A percentile compares a stretch with the other conserved stretches of the same genome.
These are phyloP conservation scores for Thereva nobilitata DNA, from an alignment of 2,888 invertebrate species.

Conservation along the genomic window DNA sequence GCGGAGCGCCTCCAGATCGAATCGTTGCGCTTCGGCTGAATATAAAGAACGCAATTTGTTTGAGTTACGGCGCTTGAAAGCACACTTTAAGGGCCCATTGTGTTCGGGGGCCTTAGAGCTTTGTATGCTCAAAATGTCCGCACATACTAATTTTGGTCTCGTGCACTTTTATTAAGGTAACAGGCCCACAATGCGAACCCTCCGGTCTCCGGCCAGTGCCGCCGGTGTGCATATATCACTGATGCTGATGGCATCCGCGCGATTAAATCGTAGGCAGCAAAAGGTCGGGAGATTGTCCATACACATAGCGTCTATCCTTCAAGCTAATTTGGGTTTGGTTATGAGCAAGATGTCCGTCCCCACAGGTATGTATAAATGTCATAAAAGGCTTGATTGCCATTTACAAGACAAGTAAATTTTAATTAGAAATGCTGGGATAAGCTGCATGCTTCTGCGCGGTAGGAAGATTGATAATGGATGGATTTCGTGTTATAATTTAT, in stretches of 20 bases:
- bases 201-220: no score
- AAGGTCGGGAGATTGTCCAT: conserved; percentile 15
- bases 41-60: conserved; percentile 55
- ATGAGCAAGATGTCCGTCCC: conserved; percentile 3
- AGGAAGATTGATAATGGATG: no score
- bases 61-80: conserved; percentile 60
- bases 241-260: conserved; percentile 24
- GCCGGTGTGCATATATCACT: conserved; percentile 14
- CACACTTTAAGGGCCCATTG: conserved; percentile 60
- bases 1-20: conserved; percentile 37
- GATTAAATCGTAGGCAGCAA: conserved; percentile 35
- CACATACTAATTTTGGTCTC: conserved; percentile 44
- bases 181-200: not conserved
- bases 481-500: no score
- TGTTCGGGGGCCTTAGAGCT: conserved; percentile 46
- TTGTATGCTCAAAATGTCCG: conserved; percentile 42
- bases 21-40: conserved; percentile 31
- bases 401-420: no score
- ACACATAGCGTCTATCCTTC: conserved; percentile 23
- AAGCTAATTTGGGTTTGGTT: conserved; percentile 30
- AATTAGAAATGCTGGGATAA: no score
- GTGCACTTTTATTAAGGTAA: conserved; percentile 20
- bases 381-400: no score
- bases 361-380: no score
- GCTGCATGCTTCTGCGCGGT: no score